phyloP scores from a whole-genome alignment of 1,140 invertebrate genomes.

The Drosophila ohnishii region DNA sequence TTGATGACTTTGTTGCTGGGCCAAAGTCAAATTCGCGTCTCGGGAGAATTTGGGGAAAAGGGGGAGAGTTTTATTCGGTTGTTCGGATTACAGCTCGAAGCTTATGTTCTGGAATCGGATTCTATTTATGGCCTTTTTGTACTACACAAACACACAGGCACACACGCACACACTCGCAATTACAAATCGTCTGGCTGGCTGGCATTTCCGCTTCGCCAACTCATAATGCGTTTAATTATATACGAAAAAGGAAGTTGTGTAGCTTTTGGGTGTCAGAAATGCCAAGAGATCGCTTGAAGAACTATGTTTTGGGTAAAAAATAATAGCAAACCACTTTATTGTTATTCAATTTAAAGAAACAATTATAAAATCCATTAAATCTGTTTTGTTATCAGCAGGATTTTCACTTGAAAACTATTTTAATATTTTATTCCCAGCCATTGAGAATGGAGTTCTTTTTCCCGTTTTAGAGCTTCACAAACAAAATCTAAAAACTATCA shows the following conservation, averaged over 20 bases:
- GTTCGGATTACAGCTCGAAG: constrained; percentile 59
- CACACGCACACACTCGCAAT: constrained; percentile 14
- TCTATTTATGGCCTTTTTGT: constrained; percentile 44
- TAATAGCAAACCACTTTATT: neutral
- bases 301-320: neutral
- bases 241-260: constrained; percentile 8
- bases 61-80: constrained; percentile 39
- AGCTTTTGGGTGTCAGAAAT: neutral
- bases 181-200: constrained; percentile 52
- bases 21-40: constrained; percentile 61
- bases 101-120: constrained; percentile 56
- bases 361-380: neutral
- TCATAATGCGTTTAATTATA: constrained; percentile 66
- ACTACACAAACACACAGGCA: neutral
- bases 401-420: neutral
- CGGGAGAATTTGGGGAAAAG: constrained; percentile 18
- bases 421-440: neutral
- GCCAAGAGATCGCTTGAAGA: neutral
- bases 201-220: constrained; percentile 41
- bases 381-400: neutral
- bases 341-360: neutral
- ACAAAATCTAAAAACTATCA: constrained; percentile 7
- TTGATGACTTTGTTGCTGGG: constrained; percentile 77
- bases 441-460: neutral
- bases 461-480: neutral